phyloP scores from a whole-genome alignment of 2,888 invertebrate genomes.

The Coenonympha arcania region DNA sequence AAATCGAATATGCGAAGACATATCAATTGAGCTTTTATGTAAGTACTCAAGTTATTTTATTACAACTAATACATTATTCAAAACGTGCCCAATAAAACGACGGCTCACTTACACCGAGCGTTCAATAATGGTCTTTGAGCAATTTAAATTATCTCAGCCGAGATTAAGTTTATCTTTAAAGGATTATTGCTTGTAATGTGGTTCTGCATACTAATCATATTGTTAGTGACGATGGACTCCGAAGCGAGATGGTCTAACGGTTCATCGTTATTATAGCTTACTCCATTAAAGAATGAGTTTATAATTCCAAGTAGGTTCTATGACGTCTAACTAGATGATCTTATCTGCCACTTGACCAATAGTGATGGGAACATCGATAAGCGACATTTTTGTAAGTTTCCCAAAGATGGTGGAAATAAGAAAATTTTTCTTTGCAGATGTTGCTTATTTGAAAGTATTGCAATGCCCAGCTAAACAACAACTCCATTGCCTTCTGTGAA shows the following conservation, averaged over 20 bases:
- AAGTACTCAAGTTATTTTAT: no score
- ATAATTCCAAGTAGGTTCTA: no score
- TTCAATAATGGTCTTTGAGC: slow-evolving; percentile 11
- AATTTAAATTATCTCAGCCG: slow-evolving; percentile 16
- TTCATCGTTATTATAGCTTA: not conserved
- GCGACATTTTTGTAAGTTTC: no score
- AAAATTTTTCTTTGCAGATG: no score
- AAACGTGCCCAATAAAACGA: slow-evolving; percentile 11
- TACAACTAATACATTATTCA: not conserved
- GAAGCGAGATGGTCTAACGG: not conserved
- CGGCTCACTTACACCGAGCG: slow-evolving; percentile 4
- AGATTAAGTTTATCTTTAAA: slow-evolving; percentile 17
- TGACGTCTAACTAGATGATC: no score
- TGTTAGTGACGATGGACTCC: not conserved
- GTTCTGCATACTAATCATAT: not conserved
- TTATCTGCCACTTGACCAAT: no score
- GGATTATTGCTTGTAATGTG: slow-evolving; percentile 13
- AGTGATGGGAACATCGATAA: no score
- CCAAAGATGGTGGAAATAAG: no score
- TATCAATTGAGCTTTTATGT: not conserved
- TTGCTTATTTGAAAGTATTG: no score
- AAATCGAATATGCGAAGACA: not conserved
- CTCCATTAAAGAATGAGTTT: no score
- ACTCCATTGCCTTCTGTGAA: no score
- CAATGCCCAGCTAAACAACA: no score